These are phyloP conservation scores for Blera fallax DNA, from an alignment of 2,888 invertebrate species.

Conservation along the genomic window DNA sequence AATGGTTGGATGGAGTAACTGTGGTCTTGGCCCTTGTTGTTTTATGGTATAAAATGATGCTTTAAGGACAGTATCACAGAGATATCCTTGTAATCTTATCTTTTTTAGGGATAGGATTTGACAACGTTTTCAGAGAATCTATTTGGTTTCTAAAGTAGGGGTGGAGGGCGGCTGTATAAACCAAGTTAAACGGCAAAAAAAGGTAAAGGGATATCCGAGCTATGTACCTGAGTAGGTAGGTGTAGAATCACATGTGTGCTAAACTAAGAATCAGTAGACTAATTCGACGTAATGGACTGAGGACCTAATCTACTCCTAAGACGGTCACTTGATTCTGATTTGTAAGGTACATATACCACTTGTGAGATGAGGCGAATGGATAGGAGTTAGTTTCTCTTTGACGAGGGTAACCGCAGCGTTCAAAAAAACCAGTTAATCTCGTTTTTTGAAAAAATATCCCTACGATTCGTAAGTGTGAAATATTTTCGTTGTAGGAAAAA, in stretches of 20 bases:
- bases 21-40: conserved; percentile 41
- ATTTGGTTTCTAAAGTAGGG: neutral
- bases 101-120: conserved; percentile 31
- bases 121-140: neutral
- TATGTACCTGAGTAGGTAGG: too few relatives aligned
- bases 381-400: too few relatives aligned
- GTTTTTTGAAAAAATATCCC: too few relatives aligned
- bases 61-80: conserved; percentile 41
- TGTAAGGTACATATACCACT: too few relatives aligned
- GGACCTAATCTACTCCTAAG: neutral
- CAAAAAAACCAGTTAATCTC: too few relatives aligned
- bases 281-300: neutral
- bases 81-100: conserved; percentile 41
- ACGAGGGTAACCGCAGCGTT: too few relatives aligned
- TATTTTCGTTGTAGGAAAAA: too few relatives aligned
- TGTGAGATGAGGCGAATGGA: too few relatives aligned
- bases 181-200: neutral
- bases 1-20: conserved; percentile 3
- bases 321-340: too few relatives aligned
- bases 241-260: too few relatives aligned
- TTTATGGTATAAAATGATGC: conserved; percentile 40
- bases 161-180: neutral
- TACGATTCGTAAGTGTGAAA: too few relatives aligned
- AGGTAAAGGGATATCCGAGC: neutral
- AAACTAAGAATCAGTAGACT: neutral